Conservation (phyloP, 2,113 vertebrate genomes). For the Probosciger aterrimus region DNA sequence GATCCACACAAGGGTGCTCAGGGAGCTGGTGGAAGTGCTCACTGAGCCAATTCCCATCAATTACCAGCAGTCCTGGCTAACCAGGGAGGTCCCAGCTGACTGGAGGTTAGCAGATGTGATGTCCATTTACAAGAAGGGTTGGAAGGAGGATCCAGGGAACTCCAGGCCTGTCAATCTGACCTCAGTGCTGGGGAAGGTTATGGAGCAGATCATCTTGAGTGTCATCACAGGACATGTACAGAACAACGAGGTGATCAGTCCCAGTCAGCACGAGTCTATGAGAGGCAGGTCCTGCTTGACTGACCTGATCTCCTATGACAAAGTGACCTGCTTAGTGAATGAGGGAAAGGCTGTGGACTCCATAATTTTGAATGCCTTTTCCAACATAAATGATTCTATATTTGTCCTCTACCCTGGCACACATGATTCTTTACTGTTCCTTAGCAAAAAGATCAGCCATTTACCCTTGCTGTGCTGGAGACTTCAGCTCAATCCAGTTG, state of each 20-base stretch:
- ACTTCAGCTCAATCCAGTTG: not conserved
- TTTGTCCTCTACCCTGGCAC: not conserved
- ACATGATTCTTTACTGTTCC: accelerated
- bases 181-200: not conserved
- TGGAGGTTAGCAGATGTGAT: not conserved
- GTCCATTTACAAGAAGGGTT: not conserved
- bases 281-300: not conserved
- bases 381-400: not conserved
- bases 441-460: not conserved
- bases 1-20: not conserved
- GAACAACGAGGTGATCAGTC: not conserved
- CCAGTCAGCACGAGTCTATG: not conserved
- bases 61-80: not conserved
- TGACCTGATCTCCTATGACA: not conserved
- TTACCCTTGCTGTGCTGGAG: not conserved
- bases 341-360: not conserved
- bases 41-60: not conserved
- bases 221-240: not conserved
- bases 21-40: not conserved
- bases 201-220: too few relatives aligned
- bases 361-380: not conserved
- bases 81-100: not conserved
- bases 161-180: not conserved
- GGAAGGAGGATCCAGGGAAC: not conserved
- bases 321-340: not conserved